phyloP scores from a whole-genome alignment of 30 jellyfish, hydroid and myxozoan species.

The Pseudorhiza aurosa region DNA sequence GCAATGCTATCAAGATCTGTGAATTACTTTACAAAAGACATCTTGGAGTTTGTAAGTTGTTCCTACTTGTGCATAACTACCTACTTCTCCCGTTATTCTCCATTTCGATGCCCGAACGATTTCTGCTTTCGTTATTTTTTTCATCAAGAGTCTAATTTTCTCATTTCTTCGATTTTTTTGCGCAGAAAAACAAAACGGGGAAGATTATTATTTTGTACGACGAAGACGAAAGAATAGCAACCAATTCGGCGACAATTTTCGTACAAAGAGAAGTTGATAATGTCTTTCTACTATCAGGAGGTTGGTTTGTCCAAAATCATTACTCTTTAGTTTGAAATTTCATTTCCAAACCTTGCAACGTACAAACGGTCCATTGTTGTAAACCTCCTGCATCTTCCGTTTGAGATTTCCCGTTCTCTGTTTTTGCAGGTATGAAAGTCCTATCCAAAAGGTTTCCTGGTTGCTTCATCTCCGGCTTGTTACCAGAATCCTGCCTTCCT shows the following conservation, averaged over 20 bases:
- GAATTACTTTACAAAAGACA: slow-evolving; percentile 90
- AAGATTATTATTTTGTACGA: slow-evolving; percentile 88
- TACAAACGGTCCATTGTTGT: too few relatives aligned
- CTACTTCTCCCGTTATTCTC: too few relatives aligned
- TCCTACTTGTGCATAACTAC: too few relatives aligned
- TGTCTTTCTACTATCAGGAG: slow-evolving; percentile 97
- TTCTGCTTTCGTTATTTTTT: background rate
- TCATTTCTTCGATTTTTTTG: too few relatives aligned
- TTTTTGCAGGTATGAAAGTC: slow-evolving; percentile 94
- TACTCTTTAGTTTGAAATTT: background rate
- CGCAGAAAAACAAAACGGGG: slow-evolving; percentile 89
- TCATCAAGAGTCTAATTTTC: background rate
- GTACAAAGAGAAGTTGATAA: slow-evolving; percentile 95
- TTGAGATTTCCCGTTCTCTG: too few relatives aligned
- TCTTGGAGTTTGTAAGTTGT: slow-evolving; percentile 91
- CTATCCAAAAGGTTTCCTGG: slow-evolving; percentile 93
- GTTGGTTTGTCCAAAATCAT: too few relatives aligned
- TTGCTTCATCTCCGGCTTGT: slow-evolving; percentile 91
- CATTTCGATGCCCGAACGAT: background rate
- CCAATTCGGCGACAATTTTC: slow-evolving; percentile 85
- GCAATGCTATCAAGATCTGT: slow-evolving; percentile 95
- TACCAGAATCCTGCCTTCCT: slow-evolving; percentile 89
- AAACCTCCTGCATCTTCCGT: too few relatives aligned
- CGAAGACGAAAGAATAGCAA: slow-evolving; percentile 95
- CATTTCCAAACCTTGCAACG: too few relatives aligned